Evolutionary conservation across 2,113 vertebrate species (phyloP).

Genomic region (Cercopithecus mona): DNA sequence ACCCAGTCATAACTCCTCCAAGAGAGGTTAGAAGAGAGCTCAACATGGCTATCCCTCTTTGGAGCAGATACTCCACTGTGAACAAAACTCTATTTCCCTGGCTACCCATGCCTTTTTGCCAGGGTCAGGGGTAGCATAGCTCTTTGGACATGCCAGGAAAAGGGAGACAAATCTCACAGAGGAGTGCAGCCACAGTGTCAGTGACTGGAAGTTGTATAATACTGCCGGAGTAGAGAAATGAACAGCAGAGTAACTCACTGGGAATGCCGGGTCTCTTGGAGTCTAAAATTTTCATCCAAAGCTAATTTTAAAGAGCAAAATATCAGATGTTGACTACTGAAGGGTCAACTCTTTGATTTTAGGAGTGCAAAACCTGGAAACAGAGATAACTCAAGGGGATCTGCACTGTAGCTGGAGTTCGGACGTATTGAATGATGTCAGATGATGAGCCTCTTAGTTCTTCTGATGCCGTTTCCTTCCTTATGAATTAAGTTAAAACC

Average conservation of each 20-base stretch:
- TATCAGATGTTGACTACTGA: neutral
- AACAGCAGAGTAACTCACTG: neutral
- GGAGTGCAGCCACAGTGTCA: neutral
- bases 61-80: neutral
- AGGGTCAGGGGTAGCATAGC: neutral
- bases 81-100: neutral
- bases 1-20: neutral
- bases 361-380: neutral
- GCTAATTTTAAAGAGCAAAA: neutral
- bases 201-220: neutral
- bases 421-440: neutral
- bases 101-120: neutral
- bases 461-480: neutral
- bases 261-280: neutral
- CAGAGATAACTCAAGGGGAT: neutral
- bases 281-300: neutral
- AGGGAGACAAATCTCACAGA: neutral
- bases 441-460: neutral
- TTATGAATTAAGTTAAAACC: neutral
- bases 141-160: neutral
- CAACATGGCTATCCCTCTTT: accelerated
- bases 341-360: neutral
- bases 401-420: neutral
- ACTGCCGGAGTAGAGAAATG: neutral
- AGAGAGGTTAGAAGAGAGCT: neutral